A percentile compares a stretch with the other conserved stretches of the same genome.
These are phyloP conservation scores for Alligator sinensis DNA, from an alignment of 2,113 vertebrate species.

Conservation along the genomic window DNA sequence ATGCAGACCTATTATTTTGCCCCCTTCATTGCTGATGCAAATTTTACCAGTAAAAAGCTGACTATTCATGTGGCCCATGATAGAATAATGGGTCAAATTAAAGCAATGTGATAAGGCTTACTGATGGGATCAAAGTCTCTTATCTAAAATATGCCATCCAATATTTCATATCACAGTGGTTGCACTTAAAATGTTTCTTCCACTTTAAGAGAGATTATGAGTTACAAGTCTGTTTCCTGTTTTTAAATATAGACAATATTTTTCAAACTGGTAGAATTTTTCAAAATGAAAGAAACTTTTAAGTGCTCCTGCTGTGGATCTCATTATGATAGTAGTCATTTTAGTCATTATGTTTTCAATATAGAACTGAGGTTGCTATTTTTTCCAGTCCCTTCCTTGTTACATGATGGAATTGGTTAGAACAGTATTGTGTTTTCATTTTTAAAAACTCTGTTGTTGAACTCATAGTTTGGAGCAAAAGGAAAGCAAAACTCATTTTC, in stretches of 20 bases:
- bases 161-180: not conserved
- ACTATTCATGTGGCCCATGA: not conserved
- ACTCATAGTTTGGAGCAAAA: not conserved
- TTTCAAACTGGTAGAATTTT: not conserved
- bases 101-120: not conserved
- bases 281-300: not conserved
- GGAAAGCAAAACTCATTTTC: constrained; percentile 15
- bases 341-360: not conserved
- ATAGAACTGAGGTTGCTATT: not conserved
- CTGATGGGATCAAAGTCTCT: not conserved
- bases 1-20: not conserved
- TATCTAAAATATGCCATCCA: not conserved
- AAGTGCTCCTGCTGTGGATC: not conserved
- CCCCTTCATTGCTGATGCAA: not conserved
- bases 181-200: not conserved
- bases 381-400: not conserved
- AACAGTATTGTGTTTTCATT: not conserved
- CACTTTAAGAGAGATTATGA: not conserved
- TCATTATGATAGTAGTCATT: not conserved
- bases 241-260: not conserved
- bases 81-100: not conserved
- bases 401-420: constrained; percentile 16
- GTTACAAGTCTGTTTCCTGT: not conserved
- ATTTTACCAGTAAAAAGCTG: constrained; percentile 5
- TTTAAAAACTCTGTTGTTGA: not conserved